A percentile compares a stretch with the other conserved stretches of the same genome.
These are phyloP conservation scores for Tetranychus cinnabarinus DNA, from an alignment of 1,140 invertebrate species.

Conservation along the genomic window DNA sequence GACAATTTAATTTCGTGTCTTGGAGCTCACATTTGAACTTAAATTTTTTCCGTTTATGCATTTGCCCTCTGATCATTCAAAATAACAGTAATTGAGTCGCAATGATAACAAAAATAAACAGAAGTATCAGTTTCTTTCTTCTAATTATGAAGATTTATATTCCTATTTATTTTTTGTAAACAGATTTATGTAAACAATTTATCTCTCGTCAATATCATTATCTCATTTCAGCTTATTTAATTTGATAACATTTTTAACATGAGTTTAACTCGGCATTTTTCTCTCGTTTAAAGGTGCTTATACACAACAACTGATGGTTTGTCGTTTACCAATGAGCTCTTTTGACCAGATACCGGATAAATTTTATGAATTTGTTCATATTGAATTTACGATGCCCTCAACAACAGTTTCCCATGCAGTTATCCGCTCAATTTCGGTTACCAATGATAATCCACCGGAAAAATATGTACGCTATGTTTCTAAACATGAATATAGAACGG, in stretches of 20 bases:
- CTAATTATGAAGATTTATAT: no score
- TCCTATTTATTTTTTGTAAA: no score
- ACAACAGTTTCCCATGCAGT: conserved; percentile 92
- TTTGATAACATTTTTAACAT: background rate
- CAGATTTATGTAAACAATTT: no score
- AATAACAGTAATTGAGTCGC: no score
- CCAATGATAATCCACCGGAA: conserved; percentile 78
- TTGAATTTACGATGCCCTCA: conserved; percentile 96
- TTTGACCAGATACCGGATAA: conserved; percentile 91
- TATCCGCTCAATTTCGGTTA: conserved; percentile 74
- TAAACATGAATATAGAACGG: conserved; percentile 66
- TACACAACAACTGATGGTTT: conserved; percentile 77
- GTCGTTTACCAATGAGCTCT: conserved; percentile 73
- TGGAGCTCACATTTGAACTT: no score
- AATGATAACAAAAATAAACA: no score
- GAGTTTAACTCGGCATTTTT: background rate
- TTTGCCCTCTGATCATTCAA: no score
- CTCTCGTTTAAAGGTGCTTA: conserved; percentile 52
- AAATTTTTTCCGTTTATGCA: no score
- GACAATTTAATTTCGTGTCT: conserved; percentile 1
- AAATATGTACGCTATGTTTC: conserved; percentile 93
- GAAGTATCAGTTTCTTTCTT: no score
- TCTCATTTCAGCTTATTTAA: background rate
- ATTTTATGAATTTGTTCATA: conserved; percentile 59
- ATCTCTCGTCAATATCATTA: no score